These are phyloP conservation scores for Tragelaphus buxtoni DNA, from an alignment of 2,113 vertebrate species.

Conservation along the genomic window DNA sequence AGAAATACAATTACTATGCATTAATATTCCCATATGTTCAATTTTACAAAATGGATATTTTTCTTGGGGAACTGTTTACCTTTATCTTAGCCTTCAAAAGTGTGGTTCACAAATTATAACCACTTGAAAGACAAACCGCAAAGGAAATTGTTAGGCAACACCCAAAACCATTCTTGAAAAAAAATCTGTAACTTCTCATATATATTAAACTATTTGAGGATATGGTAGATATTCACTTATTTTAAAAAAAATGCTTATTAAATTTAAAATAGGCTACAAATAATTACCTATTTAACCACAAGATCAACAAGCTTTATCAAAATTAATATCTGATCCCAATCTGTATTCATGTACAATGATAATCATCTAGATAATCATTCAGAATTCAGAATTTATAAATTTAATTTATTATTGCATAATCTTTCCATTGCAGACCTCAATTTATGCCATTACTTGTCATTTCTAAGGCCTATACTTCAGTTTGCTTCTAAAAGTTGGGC, in stretches of 20 bases:
- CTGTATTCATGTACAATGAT: not conserved
- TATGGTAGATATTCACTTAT: not conserved
- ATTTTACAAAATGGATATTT: not conserved
- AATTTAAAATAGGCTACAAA: slow-evolving; percentile 14
- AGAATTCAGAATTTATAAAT: not conserved
- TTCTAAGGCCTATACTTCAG: not conserved
- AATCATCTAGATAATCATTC: not conserved
- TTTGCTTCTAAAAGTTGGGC: not conserved
- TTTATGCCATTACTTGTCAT: not conserved
- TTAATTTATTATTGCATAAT: not conserved
- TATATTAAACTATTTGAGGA: not conserved
- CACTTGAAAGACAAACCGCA: slow-evolving; percentile 67
- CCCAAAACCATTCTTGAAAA: slow-evolving; percentile 59
- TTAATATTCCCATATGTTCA: not conserved
- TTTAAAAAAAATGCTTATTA: not conserved
- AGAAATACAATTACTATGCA: not conserved
- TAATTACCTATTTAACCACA: not conserved
- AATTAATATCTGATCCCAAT: not conserved
- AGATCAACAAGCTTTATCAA: not conserved
- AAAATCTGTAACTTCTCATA: not conserved
- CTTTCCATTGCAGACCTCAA: not conserved
- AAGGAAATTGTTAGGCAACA: slow-evolving; percentile 63
- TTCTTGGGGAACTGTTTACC: not conserved
- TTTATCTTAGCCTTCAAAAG: slow-evolving; percentile 27
- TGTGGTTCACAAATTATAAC: slow-evolving; percentile 37